Conservation (phyloP, 2,113 vertebrate genomes). For the Centropus unirufus region DNA sequence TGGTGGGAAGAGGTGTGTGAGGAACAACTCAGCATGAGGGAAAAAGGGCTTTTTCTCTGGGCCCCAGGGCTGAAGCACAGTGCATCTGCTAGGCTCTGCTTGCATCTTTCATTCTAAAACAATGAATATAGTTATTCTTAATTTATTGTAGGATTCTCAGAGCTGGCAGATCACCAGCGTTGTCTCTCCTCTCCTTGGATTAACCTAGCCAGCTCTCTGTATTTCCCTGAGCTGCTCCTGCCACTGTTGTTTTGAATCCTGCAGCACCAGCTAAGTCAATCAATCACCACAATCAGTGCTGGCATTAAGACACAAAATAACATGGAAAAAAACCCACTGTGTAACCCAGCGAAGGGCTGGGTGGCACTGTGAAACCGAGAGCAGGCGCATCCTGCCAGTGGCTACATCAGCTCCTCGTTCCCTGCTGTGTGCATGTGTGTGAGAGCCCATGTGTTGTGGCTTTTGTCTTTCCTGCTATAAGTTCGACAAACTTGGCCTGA, state of each 20-base stretch:
- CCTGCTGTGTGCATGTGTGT: background rate
- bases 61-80: background rate
- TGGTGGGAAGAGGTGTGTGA: background rate
- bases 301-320: background rate
- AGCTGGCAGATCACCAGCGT: constrained; percentile 11
- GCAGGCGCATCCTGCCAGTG: constrained; percentile 10
- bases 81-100: background rate
- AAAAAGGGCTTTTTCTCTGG: background rate
- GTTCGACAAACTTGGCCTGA: background rate
- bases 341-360: background rate
- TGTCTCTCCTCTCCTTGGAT: constrained; percentile 34
- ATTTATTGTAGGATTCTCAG: constrained; percentile 11
- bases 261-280: constrained; percentile 28
- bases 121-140: constrained; percentile 24
- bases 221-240: background rate
- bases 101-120: background rate
- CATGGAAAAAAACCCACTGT: background rate
- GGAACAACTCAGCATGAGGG: background rate
- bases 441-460: background rate
- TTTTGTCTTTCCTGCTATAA: background rate
- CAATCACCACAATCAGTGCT: constrained; percentile 34
- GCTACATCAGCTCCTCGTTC: background rate
- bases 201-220: background rate
- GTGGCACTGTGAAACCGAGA: constrained; percentile 31
- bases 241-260: constrained; percentile 33